Evolutionary conservation across 2,113 vertebrate genomes (phyloP).

Genomic region (Chunga burmeisteri): DNA sequence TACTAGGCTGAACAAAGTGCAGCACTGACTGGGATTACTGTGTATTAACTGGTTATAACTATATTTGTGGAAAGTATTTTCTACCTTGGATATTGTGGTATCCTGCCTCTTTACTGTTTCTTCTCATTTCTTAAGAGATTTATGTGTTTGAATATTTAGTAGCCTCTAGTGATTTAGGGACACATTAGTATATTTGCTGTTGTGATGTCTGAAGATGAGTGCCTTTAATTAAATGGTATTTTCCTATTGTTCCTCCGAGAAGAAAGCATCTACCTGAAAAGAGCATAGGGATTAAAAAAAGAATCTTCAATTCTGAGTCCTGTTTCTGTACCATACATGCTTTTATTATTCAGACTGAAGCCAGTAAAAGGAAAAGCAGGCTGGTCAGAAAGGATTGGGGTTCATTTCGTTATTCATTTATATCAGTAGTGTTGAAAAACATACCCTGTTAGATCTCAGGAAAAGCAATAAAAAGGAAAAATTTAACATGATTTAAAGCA

Average conservation of each 20-base stretch:
- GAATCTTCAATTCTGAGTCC: background rate
- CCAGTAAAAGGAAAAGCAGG: background rate
- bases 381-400: background rate
- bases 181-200: background rate
- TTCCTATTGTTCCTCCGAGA: conserved; percentile 14
- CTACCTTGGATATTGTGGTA: background rate
- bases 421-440: conserved; percentile 23
- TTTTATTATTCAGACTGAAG: background rate
- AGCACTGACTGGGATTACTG: background rate
- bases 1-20: background rate
- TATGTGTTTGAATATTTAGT: background rate
- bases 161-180: background rate
- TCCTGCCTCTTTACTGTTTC: background rate
- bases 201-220: conserved; percentile 6
- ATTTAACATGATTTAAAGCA: background rate
- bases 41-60: background rate
- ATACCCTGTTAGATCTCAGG: background rate
- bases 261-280: background rate
- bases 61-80: background rate
- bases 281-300: background rate
- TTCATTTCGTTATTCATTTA: background rate
- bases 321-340: background rate
- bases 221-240: conserved; percentile 36
- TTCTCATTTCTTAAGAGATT: background rate
- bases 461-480: background rate